Conservation (phyloP, 2,797 vertebrate genomes). For the Dicrostonyx torquatus region DNA sequence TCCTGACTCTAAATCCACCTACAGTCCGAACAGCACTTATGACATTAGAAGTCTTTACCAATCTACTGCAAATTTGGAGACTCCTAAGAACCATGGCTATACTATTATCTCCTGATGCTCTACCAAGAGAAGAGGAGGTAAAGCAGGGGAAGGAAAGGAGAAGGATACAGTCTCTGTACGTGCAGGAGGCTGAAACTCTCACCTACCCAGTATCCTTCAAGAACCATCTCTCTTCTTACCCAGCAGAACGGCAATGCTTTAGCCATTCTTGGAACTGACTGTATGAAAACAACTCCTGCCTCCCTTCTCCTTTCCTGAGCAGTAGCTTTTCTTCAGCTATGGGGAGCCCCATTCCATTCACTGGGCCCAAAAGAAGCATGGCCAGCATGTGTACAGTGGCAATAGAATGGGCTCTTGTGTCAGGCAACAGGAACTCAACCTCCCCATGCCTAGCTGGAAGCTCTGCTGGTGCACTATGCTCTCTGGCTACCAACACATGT, state of each 20-base stretch:
- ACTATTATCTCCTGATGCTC: background rate
- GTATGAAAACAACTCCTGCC: background rate
- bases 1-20: slow-evolving; percentile 5
- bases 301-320: slow-evolving; percentile 14
- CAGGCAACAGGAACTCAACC: background rate
- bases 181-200: background rate
- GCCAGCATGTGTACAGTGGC: background rate
- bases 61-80: slow-evolving; percentile 8
- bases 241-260: background rate
- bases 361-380: background rate
- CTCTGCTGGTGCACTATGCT: background rate
- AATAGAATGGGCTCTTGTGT: background rate
- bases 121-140: background rate
- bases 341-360: background rate
- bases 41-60: slow-evolving; percentile 14
- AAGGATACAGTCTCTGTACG: background rate
- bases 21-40: background rate
- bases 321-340: background rate
- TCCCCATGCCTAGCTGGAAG: background rate
- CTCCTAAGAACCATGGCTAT: background rate
- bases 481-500: background rate
- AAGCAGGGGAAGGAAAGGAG: background rate
- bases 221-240: background rate
- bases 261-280: background rate
- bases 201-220: slow-evolving; percentile 11